Conservation (phyloP, 2,888 invertebrate genomes). For the Linyphia triangularis region DNA sequence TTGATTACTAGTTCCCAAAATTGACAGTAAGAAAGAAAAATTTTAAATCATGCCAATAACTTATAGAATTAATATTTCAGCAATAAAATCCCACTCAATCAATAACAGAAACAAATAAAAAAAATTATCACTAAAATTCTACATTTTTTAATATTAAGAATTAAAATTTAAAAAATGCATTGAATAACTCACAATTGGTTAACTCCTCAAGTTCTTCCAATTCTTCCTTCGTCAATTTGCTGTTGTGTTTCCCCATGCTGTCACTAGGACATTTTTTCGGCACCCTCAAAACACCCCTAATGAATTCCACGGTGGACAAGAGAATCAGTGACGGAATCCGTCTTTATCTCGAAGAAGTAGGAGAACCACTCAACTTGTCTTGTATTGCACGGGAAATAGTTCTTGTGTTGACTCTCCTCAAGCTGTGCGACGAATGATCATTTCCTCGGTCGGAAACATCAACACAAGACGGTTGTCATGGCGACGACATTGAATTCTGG, state of each 20-base stretch:
- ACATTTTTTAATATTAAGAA: no score
- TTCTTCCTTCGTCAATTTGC: constrained; percentile 68
- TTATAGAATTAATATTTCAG: no score
- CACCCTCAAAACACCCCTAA: constrained; percentile 54
- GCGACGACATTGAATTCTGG: constrained; percentile 55
- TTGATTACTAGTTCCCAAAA: no score
- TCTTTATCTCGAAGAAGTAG: background rate
- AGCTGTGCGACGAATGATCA: constrained; percentile 27
- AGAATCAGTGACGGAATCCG: background rate
- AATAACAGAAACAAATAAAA: no score
- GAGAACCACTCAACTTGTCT: background rate
- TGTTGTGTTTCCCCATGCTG: constrained; percentile 71
- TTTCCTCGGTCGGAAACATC: constrained; percentile 22
- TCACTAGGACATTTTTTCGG: constrained; percentile 67
- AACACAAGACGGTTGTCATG: constrained; percentile 56
- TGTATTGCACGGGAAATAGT: constrained; percentile 1
- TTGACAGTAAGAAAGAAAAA: no score
- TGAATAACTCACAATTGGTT: constrained; percentile 69
- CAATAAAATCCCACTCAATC: no score
- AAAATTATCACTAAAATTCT: no score
- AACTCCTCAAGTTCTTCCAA: constrained; percentile 63
- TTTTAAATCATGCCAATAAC: no score
- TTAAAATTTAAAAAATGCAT: background rate
- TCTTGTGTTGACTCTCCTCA: background rate
- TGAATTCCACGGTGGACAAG: constrained; percentile 68